Base-by-base conservation (phyloP, 2,797 vertebrate genomes). In the Pipistrellus nathusii region DNA sequence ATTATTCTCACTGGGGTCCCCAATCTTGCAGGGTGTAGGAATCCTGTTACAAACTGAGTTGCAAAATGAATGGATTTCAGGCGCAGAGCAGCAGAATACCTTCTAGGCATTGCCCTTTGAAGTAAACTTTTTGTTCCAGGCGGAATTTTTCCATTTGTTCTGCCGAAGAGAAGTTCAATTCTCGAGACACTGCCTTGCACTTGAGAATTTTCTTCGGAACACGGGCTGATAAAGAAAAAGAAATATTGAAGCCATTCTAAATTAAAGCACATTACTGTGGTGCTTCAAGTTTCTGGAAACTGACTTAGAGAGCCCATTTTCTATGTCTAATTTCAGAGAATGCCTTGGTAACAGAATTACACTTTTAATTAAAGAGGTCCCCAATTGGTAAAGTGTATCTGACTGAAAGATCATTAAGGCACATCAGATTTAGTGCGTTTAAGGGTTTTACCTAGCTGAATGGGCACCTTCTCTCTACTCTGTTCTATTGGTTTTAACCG, bases 61-160 rank as follows among this genome's bases (percentile, higher is more conserved):
- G 57, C 44, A 23, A 93, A 73, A 41, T 15, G 9, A 94, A 51
- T 41, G 8, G 64, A 30, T 27, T 78, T 51, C 32, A 87, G 84
- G 62, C 62, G 35, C 2, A 3, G 12, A 21, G 51, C 10, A 84
- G 73, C 73, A 71, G 57, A 85, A 0, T 98, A 99, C 99, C 99
- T 99, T 99, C 99, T 98, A 99, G 98, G 98, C 99, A 99, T 96
- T 99, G 99, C 96, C 99, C 99, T 98, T 99, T 99, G 98, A 99
- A 99, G 98, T 99, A 99, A 97, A 99, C 99, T 98, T 99, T 99
- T 98, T 99, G 99, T 98, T 99, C 99, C 98, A 99, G 98, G 90
- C 99, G 98, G 98, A 99, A 99, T 98, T 99, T 99, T 98, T 99
- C 99, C 99, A 99, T 99, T 96, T 99, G 99, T 98, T 99, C 99